Evolutionary conservation across 2,888 invertebrate species (phyloP).

Genomic region (Trachelus tabidus): DNA sequence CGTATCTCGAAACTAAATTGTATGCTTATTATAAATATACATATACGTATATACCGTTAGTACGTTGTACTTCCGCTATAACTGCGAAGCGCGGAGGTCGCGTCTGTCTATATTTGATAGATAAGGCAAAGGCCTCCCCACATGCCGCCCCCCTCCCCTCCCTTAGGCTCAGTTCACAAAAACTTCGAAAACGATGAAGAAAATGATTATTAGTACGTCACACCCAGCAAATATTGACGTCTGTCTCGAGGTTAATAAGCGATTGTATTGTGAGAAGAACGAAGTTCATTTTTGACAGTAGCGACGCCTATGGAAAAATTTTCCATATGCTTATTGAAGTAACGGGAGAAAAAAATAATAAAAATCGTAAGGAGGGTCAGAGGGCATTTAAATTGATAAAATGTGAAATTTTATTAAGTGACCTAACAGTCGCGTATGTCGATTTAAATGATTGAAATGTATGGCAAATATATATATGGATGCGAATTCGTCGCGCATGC

Average conservation of each 20-base stretch:
- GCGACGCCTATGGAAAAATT: not conserved
- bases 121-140: not conserved
- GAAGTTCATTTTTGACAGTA: not conserved
- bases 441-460: too few relatives aligned
- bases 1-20: not conserved
- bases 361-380: too few relatives aligned
- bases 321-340: too few relatives aligned
- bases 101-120: not conserved
- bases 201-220: too few relatives aligned
- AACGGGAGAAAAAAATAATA: too few relatives aligned
- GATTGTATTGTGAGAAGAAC: not conserved
- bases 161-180: not conserved
- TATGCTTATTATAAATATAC: not conserved
- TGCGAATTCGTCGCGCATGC: not conserved
- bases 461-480: not conserved
- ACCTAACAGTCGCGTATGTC: too few relatives aligned
- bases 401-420: too few relatives aligned
- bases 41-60: not conserved
- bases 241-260: not conserved
- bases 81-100: conserved; percentile 23
- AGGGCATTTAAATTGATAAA: too few relatives aligned
- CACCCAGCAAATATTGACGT: not conserved
- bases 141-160: too few relatives aligned
- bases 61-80: conserved; percentile 7
- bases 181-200: not conserved